Evolutionary conservation across 2,888 invertebrate species (phyloP).

Genomic region (Aplocera efformata): DNA sequence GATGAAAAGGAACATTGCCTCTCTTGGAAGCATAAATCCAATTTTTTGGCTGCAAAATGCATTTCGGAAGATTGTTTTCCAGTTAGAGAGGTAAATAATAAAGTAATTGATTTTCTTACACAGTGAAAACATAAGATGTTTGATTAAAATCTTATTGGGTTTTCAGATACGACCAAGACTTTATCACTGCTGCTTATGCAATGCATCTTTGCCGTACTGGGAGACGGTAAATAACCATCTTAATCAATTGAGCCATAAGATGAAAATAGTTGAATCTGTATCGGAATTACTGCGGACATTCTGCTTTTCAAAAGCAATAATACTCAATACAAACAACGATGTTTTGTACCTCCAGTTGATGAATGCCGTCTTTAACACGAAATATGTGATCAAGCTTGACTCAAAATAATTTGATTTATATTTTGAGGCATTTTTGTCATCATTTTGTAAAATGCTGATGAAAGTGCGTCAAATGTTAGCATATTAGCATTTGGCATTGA

Average conservation of each 20-base stretch:
- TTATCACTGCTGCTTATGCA: constrained; percentile 59
- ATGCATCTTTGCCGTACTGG: constrained; percentile 42
- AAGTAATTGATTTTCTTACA: no score
- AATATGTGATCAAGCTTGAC: constrained; percentile 13
- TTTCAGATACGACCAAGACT: constrained; percentile 49
- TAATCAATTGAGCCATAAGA: constrained; percentile 2
- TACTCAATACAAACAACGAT: constrained; percentile 15
- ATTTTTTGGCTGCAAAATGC: constrained; percentile 36
- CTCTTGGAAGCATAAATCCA: constrained; percentile 37
- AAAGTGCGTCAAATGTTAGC: no score
- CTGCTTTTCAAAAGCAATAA: constrained; percentile 14
- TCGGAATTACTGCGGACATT: neutral
- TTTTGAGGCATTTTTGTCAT: no score
- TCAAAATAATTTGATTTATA: no score
- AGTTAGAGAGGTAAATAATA: constrained; percentile 48
- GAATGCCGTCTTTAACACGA: constrained; percentile 17
- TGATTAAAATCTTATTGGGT: constrained; percentile 2
- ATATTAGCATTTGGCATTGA: no score
- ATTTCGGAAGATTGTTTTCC: constrained; percentile 34
- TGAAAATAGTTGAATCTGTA: neutral
- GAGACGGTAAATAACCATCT: constrained; percentile 29
- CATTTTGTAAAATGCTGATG: no score
- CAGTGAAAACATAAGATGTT: no score
- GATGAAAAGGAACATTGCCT: constrained; percentile 40
- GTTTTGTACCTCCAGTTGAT: constrained; percentile 27